Evolutionary conservation across 92 coral and sea anemone species (phyloP).

Genomic region (Zoanthus sansibaricus): DNA sequence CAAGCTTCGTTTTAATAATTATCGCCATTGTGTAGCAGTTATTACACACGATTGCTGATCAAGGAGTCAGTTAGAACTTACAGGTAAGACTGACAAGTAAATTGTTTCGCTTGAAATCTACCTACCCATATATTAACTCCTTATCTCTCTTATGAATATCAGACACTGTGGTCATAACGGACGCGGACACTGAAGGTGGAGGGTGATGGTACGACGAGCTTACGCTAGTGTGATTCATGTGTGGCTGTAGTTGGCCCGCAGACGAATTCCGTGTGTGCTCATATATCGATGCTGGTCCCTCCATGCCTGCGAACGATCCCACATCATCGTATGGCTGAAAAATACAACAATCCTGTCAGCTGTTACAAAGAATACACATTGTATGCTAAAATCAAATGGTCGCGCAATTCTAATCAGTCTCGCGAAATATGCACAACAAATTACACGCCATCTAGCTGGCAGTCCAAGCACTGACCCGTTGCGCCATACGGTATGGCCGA

Average conservation of each 20-base stretch:
- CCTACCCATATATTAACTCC: slow-evolving; percentile 99
- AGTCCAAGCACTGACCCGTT: slow-evolving; percentile 93
- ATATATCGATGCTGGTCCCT: slow-evolving; percentile 96
- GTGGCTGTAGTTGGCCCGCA: slow-evolving; percentile 86
- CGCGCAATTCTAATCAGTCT: slow-evolving; percentile 58
- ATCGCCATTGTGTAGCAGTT: slow-evolving; percentile 48
- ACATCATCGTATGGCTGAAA: slow-evolving; percentile 97
- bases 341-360: slow-evolving; percentile 73
- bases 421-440: slow-evolving; percentile 58
- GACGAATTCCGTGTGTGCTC: slow-evolving; percentile 66
- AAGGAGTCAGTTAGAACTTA: slow-evolving; percentile 64
- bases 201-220: slow-evolving; percentile 95
- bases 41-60: slow-evolving; percentile 56
- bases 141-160: slow-evolving; percentile 99
- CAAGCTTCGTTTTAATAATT: slow-evolving; percentile 52
- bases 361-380: slow-evolving; percentile 56
- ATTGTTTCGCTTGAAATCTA: slow-evolving; percentile 74
- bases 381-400: slow-evolving; percentile 51
- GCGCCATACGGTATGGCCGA: slow-evolving; percentile 92
- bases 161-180: slow-evolving; percentile 97
- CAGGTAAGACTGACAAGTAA: slow-evolving; percentile 82
- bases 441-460: slow-evolving; percentile 65
- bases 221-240: slow-evolving; percentile 91
- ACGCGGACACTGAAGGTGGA: slow-evolving; percentile 85
- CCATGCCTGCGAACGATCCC: slow-evolving; percentile 93